Base-by-base conservation (phyloP, 2,113 vertebrate species). In the Lampris megalopsis region DNA sequence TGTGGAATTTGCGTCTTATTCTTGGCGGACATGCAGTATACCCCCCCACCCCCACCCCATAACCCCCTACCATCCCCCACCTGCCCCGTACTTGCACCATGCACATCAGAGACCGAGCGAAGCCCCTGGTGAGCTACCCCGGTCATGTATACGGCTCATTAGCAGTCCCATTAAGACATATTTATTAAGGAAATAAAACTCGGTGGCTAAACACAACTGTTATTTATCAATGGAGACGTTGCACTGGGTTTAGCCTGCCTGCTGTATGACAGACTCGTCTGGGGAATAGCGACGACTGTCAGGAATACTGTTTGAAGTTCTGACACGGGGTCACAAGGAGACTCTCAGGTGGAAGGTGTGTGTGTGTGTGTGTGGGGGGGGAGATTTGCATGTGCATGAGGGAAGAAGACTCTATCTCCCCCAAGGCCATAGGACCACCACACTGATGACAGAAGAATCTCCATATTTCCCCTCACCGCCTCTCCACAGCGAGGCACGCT, bases 141-240 rank as follows among this genome's bases (percentile, higher is more conserved):
- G 80, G 73, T 86, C 79, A 59, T 79, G 70, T 79, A 68, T 83
- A 64, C 66, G 58, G 81, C 92, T 94, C 90, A 92, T 94, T 94
- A 93, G 91, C 84, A 70, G 77, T 62, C 80, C 60, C 68, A 93
- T 89, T 90, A 91, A 84, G 79, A 79, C 66, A 52, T 79, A 82
- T 88, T 91, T 89, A 92, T 91, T 91, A 85, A 90, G 86, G 89
- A 86, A 61, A 54, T 68, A 75, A 72, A 74, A 65, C 59, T 43
- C 61, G 40, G 69, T 63, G 75, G 68, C 71, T 79, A 88, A 90
- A 91, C 84, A 70, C 3, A 4, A 75, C 65, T 75, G 63, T 87
- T 87, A 89, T 89, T 87, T 91, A 82, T 81, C 82, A 77, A 79
- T 87, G 66, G 73, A 70, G 68, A 75, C 80, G 81, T 84, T 79